Base-by-base conservation (phyloP, 2,888 invertebrate genomes). In the Heliconius sara region DNA sequence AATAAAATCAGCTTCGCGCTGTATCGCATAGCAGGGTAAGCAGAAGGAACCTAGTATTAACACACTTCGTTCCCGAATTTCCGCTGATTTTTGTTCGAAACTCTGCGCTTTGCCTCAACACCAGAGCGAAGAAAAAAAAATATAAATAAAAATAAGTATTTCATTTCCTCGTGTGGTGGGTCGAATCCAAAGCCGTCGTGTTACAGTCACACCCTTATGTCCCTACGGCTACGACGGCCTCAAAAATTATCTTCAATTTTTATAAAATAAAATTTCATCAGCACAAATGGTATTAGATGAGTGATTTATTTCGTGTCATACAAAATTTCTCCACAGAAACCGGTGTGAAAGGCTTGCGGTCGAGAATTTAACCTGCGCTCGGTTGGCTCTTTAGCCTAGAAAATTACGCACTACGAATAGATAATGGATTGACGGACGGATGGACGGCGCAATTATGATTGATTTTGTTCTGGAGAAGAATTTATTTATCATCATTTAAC, bases 321-420 rank as follows among this genome's bases (percentile, higher is more conserved):
- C 74, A 76, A 82, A 83, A 84, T 84, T 84, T 84, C 84, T 82
- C 83, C 81, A 72, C 80, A 78, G 79, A 80, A 83, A 85, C 85
- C 84, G 84, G 85, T 85, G 82, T 84, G 84, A 85, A 84, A 85
- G 84, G 80, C 82, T 70, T 73, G 73, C 74, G 65, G 77, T 43
- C 77, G 77, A 80, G 77, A 77, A 79, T 82, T 81, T 81, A 84
- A 83, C 84, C 83, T 82, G 84, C 80, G 78, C 75, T 79, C 76
- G 70, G 81, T 76, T 80, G 78, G 71, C 81, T 79, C 52, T 80
- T 80, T 82, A 84, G 83, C 83, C 81, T 84, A 84, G 83, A 84
- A 83, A 83, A 83, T 83, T 84, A 83, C 83, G 81, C 82, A 81
- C 76, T 81, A 79, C 78, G 81, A 83, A 84, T 83, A 81, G 80